Base-by-base conservation (phyloP, 2,888 invertebrate species). In the Amiota communis region DNA sequence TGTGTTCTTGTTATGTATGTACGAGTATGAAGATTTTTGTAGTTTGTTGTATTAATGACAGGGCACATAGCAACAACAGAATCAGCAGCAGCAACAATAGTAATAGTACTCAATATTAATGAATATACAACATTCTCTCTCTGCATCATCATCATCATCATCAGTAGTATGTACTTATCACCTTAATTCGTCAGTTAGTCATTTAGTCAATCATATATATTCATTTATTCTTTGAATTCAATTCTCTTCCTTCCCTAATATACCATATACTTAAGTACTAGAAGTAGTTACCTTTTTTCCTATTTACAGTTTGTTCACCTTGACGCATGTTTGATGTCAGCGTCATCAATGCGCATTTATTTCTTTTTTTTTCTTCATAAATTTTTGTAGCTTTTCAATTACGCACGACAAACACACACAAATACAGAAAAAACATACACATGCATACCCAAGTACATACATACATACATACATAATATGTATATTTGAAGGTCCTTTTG, bases 271-370 rank as follows among this genome's bases (percentile, higher is more conserved):
- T 8, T 13, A 59, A 3, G 13, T 10, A 46, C 4, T 13, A 64
- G 63, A 13, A 10, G 64, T 36, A 64, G 13, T n/a, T 17, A 11
- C 17, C 12, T 17, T 20, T 17, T n/a, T 59, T 59, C 17, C 59
- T 64, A 71, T 63, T 83, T 79, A 78, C 84, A 82, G 85, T 82
- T 84, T 82, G 83, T 83, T 83, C 84, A 83, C 83, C 83, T 83
- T 83, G 83, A 84, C 77, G 78, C 80, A 78, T 78, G 75, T 80
- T 73, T 49, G 49, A 65, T 49, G 20, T 59, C 20, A 23, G 3
- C 12, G 20, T 11, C 12, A 11, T 20, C n/a, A 59, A 11, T 23
- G 12, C 59, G 59, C 59, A 59, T n/a, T 20, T 20, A 10, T n/a
- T 11, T n/a, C 13, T 15, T 59, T 36, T 36, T 36, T 36, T 6